phyloP scores from a whole-genome alignment of 2,888 invertebrate genomes.

The Gastrophysa polygoni region DNA sequence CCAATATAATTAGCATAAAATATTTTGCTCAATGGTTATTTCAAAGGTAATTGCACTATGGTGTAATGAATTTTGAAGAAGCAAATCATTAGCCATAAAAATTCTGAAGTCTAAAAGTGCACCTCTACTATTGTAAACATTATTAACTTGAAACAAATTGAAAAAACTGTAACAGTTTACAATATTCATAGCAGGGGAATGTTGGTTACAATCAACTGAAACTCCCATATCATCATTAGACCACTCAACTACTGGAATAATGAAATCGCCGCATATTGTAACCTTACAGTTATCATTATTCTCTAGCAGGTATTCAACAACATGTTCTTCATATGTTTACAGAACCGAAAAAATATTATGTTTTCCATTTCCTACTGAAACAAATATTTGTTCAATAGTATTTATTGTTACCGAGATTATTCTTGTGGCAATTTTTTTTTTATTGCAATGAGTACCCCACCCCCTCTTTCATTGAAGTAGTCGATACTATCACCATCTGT shows the following conservation, averaged over 20 bases:
- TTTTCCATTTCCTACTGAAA: neutral
- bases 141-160: neutral
- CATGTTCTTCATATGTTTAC: neutral
- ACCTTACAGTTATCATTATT: conserved; percentile 1
- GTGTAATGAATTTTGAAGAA: neutral
- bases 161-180: neutral
- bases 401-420: neutral
- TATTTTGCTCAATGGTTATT: neutral
- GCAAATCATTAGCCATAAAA: neutral
- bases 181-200: neutral
- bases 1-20: no score
- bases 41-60: neutral
- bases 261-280: conserved; percentile 10
- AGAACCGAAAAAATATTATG: neutral
- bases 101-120: neutral
- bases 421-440: neutral
- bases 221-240: neutral
- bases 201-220: neutral
- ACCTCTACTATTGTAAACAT: neutral
- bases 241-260: conserved; percentile 8
- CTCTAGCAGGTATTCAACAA: neutral
- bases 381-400: neutral
- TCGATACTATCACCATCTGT: neutral
- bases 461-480: conserved; percentile 3
- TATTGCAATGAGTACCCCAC: neutral